phyloP scores from a whole-genome alignment of 2,113 vertebrate genomes.

The Myotis yumanensis region DNA sequence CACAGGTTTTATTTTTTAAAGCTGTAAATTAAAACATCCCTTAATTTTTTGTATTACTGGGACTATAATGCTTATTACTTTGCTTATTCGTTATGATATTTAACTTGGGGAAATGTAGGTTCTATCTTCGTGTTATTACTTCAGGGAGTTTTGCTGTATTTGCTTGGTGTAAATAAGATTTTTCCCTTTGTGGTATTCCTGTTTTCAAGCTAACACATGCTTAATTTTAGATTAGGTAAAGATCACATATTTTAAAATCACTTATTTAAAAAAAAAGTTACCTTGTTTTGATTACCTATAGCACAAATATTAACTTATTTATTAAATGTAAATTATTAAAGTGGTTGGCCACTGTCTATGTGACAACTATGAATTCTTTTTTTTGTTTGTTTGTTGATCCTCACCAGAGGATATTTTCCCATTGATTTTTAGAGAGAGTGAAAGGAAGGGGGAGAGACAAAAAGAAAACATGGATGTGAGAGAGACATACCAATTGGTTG shows the following conservation, averaged over 20 bases:
- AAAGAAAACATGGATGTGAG: too few relatives aligned
- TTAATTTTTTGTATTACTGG: background rate
- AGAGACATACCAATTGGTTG: too few relatives aligned
- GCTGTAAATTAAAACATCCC: background rate
- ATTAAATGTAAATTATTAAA: background rate
- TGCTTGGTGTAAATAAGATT: constrained; percentile 14
- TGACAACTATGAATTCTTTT: constrained; percentile 39
- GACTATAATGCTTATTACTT: background rate
- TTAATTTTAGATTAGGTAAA: constrained; percentile 38
- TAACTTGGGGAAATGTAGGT: background rate
- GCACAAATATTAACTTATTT: background rate
- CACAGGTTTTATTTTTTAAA: constrained; percentile 35
- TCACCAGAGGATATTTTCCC: too few relatives aligned
- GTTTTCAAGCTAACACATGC: background rate
- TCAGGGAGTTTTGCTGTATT: constrained; percentile 26
- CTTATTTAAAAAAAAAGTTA: background rate
- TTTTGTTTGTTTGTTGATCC: background rate
- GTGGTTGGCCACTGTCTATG: background rate
- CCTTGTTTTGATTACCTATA: constrained; percentile 23
- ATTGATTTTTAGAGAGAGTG: too few relatives aligned
- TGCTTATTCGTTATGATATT: constrained; percentile 22
- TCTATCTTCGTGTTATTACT: background rate
- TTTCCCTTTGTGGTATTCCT: background rate
- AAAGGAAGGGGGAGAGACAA: too few relatives aligned
- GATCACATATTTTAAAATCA: background rate